Evolutionary conservation across 2,888 invertebrate species (phyloP).

Genomic region (Chesias legatella): DNA sequence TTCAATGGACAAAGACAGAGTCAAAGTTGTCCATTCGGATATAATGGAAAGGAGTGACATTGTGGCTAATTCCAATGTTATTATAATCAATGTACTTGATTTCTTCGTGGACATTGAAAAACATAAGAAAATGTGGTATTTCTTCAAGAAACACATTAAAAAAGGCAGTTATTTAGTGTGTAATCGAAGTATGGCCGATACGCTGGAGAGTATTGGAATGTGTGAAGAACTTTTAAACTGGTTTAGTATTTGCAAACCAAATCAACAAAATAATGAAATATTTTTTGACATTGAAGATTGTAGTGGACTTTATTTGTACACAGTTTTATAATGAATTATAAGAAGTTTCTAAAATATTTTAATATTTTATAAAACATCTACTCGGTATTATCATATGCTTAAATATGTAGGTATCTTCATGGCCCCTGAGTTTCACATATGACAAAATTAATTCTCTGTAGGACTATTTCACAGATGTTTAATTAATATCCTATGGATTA

Average conservation of each 20-base stretch:
- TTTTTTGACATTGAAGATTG: conserved; percentile 65
- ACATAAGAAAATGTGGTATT: conserved; percentile 82
- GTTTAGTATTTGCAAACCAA: conserved; percentile 65
- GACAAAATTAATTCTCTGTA: too few species aligned
- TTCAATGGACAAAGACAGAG: conserved; percentile 66
- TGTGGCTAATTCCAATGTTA: conserved; percentile 78
- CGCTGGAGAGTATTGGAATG: conserved; percentile 66
- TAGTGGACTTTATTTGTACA: conserved; percentile 62
- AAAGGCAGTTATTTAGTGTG: conserved; percentile 81
- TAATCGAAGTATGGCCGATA: conserved; percentile 79
- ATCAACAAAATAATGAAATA: conserved; percentile 67
- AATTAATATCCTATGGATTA: too few species aligned
- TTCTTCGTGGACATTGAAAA: conserved; percentile 82
- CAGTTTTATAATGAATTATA: conserved; percentile 74
- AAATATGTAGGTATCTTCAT: too few species aligned
- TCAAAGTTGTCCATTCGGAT: conserved; percentile 80
- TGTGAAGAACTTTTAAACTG: conserved; percentile 71
- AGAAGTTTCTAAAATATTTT: too few species aligned
- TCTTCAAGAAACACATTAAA: conserved; percentile 74
- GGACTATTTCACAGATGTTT: too few species aligned
- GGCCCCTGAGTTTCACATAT: too few species aligned
- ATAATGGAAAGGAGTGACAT: conserved; percentile 77
- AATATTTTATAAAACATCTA: too few species aligned
- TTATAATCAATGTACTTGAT: conserved; percentile 85
- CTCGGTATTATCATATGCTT: too few species aligned